Evolutionary conservation across 2,797 vertebrate species (phyloP), one percentile per base, ranked within the genome.

Genomic region (Halcyon badia): DNA sequence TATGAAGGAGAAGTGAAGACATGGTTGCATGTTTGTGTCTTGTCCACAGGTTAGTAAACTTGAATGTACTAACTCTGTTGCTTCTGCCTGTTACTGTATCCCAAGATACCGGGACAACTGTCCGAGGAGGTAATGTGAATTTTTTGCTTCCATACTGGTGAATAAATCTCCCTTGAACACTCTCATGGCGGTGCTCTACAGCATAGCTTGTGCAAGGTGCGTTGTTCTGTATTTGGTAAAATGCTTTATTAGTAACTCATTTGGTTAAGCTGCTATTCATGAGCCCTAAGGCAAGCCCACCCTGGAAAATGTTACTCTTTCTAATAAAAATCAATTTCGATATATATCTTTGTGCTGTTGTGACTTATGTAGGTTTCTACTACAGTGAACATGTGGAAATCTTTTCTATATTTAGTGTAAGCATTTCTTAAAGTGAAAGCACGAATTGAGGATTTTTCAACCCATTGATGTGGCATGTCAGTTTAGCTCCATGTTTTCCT

Each of bases 201-300:
- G 22, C 22, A 5, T 6, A 16, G 56, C 60, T 48, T 69, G 35
- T 56, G 39, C 30, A 64, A 83, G 39, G 48, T 51, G 31, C 13
- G 5, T 64, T 82, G 37, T 56, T 92, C 49, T 71, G 1, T 58
- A 62, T 78, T 73, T 39, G 14, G 25, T 46, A 25, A 77, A 94
- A 87, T 46, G 35, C 68, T 85, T 87, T 70, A 58, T 93, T 80
- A 86, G 35, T 66, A 90, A 95, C 52, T 79, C 48, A 65, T 72
- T 78, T 85, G 68, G 76, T 80, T 83, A 58, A 83, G 48, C 52
- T 84, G 42, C 52, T 80, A 46, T 54, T 93, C 73, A 62, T 66
- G 73, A 70, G 61, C 37, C 33, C 17, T 48, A 82, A 81, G 65
- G 58, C 51, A 73, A 62, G 18, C 24, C 54, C 11, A n/a, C 15